Evolutionary conservation across 2,113 vertebrate genomes (phyloP), one percentile per base, ranked within the genome.

Genomic region (Petromus typicus): DNA sequence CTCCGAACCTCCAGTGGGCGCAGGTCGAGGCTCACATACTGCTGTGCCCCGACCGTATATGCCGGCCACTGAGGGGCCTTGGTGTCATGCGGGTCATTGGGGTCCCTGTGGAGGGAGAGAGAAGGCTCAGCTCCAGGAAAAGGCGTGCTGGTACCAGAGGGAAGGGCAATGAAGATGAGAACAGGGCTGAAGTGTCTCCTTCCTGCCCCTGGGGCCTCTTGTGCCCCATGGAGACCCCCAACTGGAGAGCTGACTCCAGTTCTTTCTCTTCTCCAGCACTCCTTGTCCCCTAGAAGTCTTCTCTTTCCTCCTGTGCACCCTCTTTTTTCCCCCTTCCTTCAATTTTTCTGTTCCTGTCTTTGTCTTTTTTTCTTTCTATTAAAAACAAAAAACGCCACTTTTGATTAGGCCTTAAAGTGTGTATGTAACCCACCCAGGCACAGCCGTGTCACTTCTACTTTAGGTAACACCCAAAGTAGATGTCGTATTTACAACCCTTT

Each of bases 21-120:
- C 12, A 98, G 98, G 94, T 99, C 99, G 64, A 99, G 98, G 69
- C 97, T 98, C 17, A 99, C 98, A 1, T 99, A 98, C 90, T 99
- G 99, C 97, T 99, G 99, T 8, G 99, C 98, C 1, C 93, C 98
- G 40, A 97, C 37, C 0, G 99, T 99, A 98, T 99, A 99, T 16
- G 96, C 59, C 2, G 99, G 99, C 99, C 99, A 99, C 54, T 98
- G 94, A 0, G 96, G 64, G 87, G 97, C 92, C 96, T 97, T 98
- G 79, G 97, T 40, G 25, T 98, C 99, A 90, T 59, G 97, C 32
- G 93, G 93, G 23, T 98, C 99, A 57, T 99, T 99, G 57, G 99
- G 99, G 94, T 99, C 99, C 51, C 99, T 99, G 94, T 8, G 8
- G 71, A 86, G 96, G 40, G 78, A 95, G 80, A 66, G 45, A 78